A percentile compares a stretch with the other conserved stretches of the same genome.
These are phyloP conservation scores for Macropus fuliginosus DNA, from an alignment of 2,797 vertebrate genomes.

Conservation along the genomic window DNA sequence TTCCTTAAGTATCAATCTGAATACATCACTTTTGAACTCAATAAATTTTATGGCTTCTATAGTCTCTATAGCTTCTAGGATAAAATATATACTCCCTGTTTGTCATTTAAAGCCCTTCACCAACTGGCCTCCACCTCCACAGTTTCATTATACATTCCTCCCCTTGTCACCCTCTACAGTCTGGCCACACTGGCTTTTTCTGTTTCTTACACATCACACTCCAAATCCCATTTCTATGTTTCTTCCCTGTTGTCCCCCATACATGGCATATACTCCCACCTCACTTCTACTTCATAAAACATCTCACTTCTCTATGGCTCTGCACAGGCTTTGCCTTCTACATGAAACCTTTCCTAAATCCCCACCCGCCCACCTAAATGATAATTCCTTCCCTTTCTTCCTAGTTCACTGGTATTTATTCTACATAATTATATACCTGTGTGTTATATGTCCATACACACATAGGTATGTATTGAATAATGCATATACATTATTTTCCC, in stretches of 20 bases:
- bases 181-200: not conserved
- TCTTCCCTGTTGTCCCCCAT: not conserved
- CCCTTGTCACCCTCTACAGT: not conserved
- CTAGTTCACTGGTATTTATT: not conserved
- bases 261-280: not conserved
- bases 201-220: not conserved
- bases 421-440: not conserved
- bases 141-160: not conserved
- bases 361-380: not conserved
- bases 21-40: not conserved
- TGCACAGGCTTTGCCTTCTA: not conserved
- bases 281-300: not conserved
- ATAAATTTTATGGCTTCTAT: not conserved
- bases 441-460: too few species aligned
- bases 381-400: not conserved
- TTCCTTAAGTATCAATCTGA: not conserved
- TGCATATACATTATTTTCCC: not conserved
- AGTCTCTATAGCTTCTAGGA: not conserved
- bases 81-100: not conserved
- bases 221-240: not conserved
- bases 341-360: not conserved
- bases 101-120: not conserved
- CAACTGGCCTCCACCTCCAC: not conserved
- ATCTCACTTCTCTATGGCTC: not conserved
- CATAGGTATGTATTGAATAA: not conserved